A percentile compares a stretch with the other conserved stretches of the same genome.
Conservation (phyloP, 2,797 vertebrate genomes). For the Sciurus vulgaris region DNA sequence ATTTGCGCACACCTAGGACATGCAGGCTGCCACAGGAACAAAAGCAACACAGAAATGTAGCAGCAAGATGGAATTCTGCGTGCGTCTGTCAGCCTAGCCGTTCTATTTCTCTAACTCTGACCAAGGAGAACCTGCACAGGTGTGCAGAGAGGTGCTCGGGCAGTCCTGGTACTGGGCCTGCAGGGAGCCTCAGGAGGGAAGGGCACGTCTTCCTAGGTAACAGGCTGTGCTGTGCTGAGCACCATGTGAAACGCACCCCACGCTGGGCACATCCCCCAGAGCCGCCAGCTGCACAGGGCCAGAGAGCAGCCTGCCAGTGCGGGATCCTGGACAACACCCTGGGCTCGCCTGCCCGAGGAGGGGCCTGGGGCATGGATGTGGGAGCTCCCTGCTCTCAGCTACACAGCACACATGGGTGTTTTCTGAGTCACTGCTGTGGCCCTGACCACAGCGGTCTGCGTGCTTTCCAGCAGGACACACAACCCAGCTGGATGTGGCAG, state of each 20-base stretch:
- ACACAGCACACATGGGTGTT: fast-evolving
- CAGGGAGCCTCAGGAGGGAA: not conserved
- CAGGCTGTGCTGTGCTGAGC: not conserved
- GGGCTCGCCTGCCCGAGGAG: too few species aligned
- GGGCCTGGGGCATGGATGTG: fast-evolving
- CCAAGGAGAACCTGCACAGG: not conserved
- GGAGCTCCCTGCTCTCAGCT: too few species aligned
- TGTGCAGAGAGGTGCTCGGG: not conserved
- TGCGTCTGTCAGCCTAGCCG: not conserved
- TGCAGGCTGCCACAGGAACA: not conserved
- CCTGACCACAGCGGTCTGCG: fast-evolving
- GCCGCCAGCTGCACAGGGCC: too few species aligned
- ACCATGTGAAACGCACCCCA: fast-evolving
- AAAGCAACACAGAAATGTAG: not conserved
- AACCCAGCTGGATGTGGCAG: fast-evolving
- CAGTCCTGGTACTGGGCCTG: fast-evolving
- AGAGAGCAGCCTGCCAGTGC: not conserved
- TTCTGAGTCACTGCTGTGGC: fast-evolving
- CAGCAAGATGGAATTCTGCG: not conserved
- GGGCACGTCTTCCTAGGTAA: not conserved
- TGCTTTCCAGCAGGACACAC: fast-evolving
- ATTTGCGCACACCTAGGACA: not conserved
- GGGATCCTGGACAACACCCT: not conserved
- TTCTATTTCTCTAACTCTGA: fast-evolving
- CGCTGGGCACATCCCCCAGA: not conserved